Evolutionary conservation across 2,888 invertebrate species (phyloP), one percentile per base, ranked within the genome.

Genomic region (Leptodirus hochenwartii): DNA sequence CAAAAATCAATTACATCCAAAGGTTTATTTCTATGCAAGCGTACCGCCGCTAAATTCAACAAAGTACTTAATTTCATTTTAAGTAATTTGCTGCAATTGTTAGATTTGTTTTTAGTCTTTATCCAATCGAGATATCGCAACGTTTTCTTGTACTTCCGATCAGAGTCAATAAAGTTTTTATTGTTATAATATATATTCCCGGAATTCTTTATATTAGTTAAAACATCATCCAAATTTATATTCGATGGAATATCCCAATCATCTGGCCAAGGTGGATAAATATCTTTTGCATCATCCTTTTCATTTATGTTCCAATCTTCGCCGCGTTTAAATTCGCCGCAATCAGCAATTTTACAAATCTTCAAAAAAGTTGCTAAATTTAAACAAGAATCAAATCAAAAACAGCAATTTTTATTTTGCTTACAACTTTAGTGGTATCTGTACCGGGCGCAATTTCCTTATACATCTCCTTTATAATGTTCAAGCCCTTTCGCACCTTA

Each of bases 131-230:
- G n/a, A n/a, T 78, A 87, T 29, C 84, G 65, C 37, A 78, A 56
- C 13, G 79, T 73, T 56, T 88, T 88, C 35, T 62, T 62, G 51
- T 88, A 88, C 50, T 85, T 85, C 35, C 71, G 61, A 17, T 66
- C 62, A 1, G 87, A 79, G 17, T 65, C 62, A 8, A 59, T 46
- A 51, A 62, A 77, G 32, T 70, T 61, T 10, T 65, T 59, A 29
- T 58, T 56, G 5, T 59, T 57, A 50, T 69, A 87, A 43, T 62
- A 69, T 31, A 56, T 43, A 56, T 87, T 87, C 9, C 87, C 87
- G 4, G 71, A 66, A 36, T 60, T 54, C 47, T 81, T 81, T 30
- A 84, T 69, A 32, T 54, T 56, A 12, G 53, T 56, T 10, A 66
- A 61, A 5, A 78, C 62, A 15, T 58, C 47, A 12, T 54, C 50